Conservation (phyloP, 35 echinoderm and acorn worm genomes). For the Ophioderma brevispina region DNA sequence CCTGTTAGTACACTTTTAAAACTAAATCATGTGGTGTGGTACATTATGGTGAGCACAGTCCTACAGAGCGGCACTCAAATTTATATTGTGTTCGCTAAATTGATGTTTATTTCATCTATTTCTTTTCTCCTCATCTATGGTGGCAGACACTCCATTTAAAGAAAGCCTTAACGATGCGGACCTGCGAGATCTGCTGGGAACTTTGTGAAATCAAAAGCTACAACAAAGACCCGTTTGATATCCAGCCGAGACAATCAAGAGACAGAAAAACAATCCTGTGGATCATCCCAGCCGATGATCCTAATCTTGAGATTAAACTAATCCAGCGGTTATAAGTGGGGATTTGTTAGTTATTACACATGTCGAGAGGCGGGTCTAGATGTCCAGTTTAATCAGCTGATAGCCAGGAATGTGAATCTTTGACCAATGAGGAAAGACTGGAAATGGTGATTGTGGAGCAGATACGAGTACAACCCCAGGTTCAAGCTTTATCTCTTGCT, state of each 20-base stretch:
- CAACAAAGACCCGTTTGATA: too few species aligned
- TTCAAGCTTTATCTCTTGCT: constrained; percentile 74
- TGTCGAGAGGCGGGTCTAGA: constrained; percentile 65
- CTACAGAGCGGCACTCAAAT: too few species aligned
- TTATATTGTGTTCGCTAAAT: too few species aligned
- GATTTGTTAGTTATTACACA: constrained; percentile 74
- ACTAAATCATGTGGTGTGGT: too few species aligned
- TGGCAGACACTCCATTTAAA: not conserved
- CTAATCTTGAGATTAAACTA: constrained; percentile 60
- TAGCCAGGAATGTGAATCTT: constrained; percentile 65
- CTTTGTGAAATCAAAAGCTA: too few species aligned
- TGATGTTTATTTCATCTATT: too few species aligned
- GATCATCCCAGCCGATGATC: constrained; percentile 79
- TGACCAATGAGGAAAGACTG: constrained; percentile 55
- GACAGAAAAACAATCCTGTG: constrained; percentile 53
- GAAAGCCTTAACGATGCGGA: not conserved
- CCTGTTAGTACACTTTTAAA: too few species aligned
- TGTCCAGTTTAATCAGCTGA: constrained; percentile 56
- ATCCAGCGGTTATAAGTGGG: constrained; percentile 67
- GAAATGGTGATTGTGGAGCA: constrained; percentile 66
- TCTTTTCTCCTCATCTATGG: not conserved
- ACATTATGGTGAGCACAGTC: too few species aligned
- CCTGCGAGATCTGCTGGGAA: not conserved
- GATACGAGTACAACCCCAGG: constrained; percentile 71
- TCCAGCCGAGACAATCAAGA: too few species aligned